Evolutionary conservation across 2,113 vertebrate species (phyloP).

Genomic region (Leucosticte australis): DNA sequence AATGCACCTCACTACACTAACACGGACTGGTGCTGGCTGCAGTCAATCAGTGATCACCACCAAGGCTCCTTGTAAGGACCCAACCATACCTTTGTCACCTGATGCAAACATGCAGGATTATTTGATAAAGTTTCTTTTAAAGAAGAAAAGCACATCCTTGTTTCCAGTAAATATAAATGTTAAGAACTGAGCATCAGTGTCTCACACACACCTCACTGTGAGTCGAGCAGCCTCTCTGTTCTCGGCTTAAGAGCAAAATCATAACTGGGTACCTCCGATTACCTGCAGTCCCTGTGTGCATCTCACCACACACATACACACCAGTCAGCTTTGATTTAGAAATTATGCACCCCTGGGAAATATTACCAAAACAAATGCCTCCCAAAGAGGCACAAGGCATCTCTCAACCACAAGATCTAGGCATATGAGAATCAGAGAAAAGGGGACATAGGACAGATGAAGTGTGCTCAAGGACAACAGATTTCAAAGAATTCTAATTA

Average conservation of each 20-base stretch:
- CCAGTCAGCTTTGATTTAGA: neutral
- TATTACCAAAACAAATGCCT: neutral
- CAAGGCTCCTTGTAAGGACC: neutral
- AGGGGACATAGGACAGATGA: neutral
- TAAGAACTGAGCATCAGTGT: neutral
- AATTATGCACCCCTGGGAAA: neutral
- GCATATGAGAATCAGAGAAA: neutral
- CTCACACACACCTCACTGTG: neutral
- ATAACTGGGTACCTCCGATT: neutral
- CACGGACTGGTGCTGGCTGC: neutral
- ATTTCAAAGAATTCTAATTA: slow-evolving; percentile 63
- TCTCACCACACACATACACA: neutral
- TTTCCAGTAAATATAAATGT: neutral
- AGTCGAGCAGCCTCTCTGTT: neutral
- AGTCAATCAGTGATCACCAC: neutral
- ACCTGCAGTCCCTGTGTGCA: neutral
- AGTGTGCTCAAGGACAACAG: slow-evolving; percentile 42
- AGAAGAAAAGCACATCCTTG: neutral
- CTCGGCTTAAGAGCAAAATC: neutral
- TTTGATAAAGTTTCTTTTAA: neutral
- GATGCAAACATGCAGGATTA: neutral
- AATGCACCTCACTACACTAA: neutral
- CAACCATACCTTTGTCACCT: neutral
- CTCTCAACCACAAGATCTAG: neutral
- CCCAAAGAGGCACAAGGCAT: neutral